Evolutionary conservation across 2,888 invertebrate genomes (phyloP).

Genomic region (Phania funesta): DNA sequence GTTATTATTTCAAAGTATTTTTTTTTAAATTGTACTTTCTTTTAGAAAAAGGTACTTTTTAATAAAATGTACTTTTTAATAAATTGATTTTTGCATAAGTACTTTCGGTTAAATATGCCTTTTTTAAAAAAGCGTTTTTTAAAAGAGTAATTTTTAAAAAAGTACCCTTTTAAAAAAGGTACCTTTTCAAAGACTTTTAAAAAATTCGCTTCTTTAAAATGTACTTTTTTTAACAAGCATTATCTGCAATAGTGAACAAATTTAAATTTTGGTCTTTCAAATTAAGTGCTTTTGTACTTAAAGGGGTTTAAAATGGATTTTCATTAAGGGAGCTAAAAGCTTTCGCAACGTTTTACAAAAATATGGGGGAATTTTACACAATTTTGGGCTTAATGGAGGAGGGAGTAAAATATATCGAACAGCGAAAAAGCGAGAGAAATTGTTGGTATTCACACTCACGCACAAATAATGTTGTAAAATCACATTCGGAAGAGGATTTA

Average conservation of each 20-base stretch:
- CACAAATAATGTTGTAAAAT: slow-evolving; percentile 81
- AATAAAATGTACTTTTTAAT: background rate
- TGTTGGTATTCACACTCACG: slow-evolving; percentile 79
- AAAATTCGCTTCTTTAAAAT: background rate
- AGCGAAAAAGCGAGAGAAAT: slow-evolving; percentile 14
- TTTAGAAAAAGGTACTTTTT: background rate
- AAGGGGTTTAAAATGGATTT: background rate
- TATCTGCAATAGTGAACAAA: too few relatives aligned
- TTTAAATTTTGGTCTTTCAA: background rate
- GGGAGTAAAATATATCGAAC: background rate
- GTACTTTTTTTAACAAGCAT: background rate
- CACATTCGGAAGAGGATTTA: slow-evolving; percentile 80
- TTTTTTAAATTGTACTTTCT: background rate
- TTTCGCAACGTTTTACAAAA: background rate
- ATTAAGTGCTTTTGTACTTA: background rate
- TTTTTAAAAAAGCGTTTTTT: background rate
- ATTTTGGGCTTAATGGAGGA: background rate
- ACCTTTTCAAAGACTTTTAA: background rate
- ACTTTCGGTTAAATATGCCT: background rate
- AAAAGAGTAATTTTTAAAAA: too few relatives aligned
- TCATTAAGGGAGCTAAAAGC: background rate
- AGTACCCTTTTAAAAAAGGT: background rate
- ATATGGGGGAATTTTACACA: background rate
- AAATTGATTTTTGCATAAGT: background rate
- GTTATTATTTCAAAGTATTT: background rate